Base-by-base conservation (phyloP, 2,888 invertebrate species). In the Meghimatium bilineatum region DNA sequence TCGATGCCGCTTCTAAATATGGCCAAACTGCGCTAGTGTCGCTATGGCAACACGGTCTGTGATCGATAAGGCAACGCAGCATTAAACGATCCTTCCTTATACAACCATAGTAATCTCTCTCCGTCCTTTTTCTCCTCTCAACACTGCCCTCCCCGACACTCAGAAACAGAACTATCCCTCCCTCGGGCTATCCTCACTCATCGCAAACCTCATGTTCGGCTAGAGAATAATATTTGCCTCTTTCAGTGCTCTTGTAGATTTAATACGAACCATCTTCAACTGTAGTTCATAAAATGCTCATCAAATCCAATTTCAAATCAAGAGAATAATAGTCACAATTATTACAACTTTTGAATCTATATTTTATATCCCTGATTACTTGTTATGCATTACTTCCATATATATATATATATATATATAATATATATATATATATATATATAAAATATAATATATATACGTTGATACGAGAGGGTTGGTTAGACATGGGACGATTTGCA, bases 11-110 rank as follows among this genome's bases (percentile, higher is more conserved):
- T n/a, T 77, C 77, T 77, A 77, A 77, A 77, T 77, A 77, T 77
- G 77, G 77, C 77, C 76, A 77, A 60, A 77, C 77, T 77, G n/a
- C 77, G 77, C 63, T 36, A 77, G 34, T 36, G 77, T 77, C 77
- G 77, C 63, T 38, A 77, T 77, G 77, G 77, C 63, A 63, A 77
- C 63, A 29, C 63, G 38, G 38, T n/a, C 38, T 72, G 56, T 49
- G 75, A 75, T 75, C 75, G 52, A 75, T 75, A 75, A 10, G 32
- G 49, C 75, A 75, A 6, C 52, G 52, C 75, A 32, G 17, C 75
- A n/a, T 56, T 75, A 75, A 52, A 38, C 36, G 49, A 75, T 75
- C 29, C 77, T 36, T 66, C 60, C 36, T 36, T 36, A 23, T 66
- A 29, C 36, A 26, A 63, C 8, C 3, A 38, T 26, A n/a, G n/a